These are phyloP conservation scores for Phymanthus crucifer DNA, from an alignment of 92 coral and sea anemone species.

Conservation along the genomic window DNA sequence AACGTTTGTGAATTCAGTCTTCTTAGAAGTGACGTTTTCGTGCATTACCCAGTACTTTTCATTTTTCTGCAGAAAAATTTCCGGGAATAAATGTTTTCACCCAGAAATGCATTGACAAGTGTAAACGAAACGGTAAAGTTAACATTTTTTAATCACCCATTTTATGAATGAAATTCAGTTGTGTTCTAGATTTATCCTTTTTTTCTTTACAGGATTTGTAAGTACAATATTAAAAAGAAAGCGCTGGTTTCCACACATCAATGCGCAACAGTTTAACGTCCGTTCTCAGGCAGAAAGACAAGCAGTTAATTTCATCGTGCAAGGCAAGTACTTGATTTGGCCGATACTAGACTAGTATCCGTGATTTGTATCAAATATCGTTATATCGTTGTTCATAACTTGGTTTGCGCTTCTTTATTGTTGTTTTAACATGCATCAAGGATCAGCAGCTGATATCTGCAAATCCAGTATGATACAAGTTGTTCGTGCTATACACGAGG, in stretches of 20 bases:
- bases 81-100: conserved; percentile 75
- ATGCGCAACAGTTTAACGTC: conserved; percentile 58
- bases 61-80: conserved; percentile 59
- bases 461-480: conserved; percentile 84
- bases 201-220: conserved; percentile 56
- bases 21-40: neutral
- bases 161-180: neutral
- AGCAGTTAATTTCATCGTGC: conserved; percentile 90
- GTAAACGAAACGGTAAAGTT: conserved; percentile 63
- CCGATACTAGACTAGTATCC: no score
- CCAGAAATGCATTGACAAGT: conserved; percentile 62
- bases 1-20: no score
- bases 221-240: conserved; percentile 70
- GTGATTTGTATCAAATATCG: no score
- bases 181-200: neutral
- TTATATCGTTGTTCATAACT: no score
- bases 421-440: conserved; percentile 31
- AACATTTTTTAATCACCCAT: neutral
- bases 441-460: conserved; percentile 94
- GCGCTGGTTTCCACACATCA: conserved; percentile 78
- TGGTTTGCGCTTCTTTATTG: neutral
- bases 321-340: conserved; percentile 56
- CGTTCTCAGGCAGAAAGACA: conserved; percentile 94
- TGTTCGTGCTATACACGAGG: conserved; percentile 53
- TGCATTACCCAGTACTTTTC: neutral